Conservation (phyloP, 2,113 vertebrate genomes). For the Raphicerus campestris region DNA sequence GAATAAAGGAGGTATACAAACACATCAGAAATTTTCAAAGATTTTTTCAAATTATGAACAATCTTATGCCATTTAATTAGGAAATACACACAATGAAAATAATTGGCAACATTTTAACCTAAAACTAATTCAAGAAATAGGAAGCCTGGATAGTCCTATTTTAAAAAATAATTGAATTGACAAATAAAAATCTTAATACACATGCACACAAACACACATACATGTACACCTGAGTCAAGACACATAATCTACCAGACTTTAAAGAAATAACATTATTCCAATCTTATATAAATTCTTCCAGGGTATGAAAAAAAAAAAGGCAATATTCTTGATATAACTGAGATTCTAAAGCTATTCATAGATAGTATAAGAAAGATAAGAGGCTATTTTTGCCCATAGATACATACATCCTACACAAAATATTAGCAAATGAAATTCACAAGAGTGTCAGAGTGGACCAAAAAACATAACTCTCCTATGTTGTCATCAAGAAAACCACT, state of each 20-base stretch:
- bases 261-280: not conserved
- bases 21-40: not conserved
- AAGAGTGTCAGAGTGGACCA: not conserved
- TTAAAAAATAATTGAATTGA: not conserved
- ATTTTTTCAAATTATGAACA: not conserved
- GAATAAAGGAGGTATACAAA: not conserved
- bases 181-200: not conserved
- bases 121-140: not conserved
- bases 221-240: not conserved
- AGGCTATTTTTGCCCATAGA: not conserved
- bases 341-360: not conserved
- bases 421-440: not conserved
- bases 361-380: not conserved
- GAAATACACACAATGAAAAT: not conserved
- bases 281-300: not conserved
- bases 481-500: not conserved
- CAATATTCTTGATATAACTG: not conserved
- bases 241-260: not conserved
- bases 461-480: not conserved
- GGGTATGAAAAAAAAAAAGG: not conserved
- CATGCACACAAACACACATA: not conserved
- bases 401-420: not conserved
- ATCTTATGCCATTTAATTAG: not conserved
- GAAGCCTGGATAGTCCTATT: not conserved
- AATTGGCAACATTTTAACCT: not conserved